Percentiles rank a stretch among this genome's conserved stretches.
phyloP scores from a whole-genome alignment of 2,888 invertebrate species.

The Epiblema foenella region DNA sequence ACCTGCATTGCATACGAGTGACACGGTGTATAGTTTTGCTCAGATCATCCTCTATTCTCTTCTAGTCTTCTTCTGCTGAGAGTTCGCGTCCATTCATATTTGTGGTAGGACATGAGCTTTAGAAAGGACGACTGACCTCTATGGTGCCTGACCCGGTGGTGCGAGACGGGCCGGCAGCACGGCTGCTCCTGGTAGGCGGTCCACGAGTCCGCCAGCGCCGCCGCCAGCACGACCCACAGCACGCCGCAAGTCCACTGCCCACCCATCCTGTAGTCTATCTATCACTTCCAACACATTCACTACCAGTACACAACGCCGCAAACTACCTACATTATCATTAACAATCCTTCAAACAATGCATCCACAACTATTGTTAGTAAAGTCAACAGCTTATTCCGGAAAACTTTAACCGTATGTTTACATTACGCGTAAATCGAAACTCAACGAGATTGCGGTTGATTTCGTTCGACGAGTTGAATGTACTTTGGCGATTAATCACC shows the following conservation, averaged over 20 bases:
- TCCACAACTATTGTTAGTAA: constrained; percentile 56
- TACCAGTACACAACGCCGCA: constrained; percentile 51
- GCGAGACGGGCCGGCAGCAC: constrained; percentile 85
- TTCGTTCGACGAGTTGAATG: constrained; percentile 64
- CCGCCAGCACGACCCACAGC: constrained; percentile 70
- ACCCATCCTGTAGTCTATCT: constrained; percentile 62
- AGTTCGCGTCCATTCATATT: too few relatives aligned
- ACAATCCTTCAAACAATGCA: constrained; percentile 59
- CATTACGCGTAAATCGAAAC: constrained; percentile 70
- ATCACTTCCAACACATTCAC: constrained; percentile 65
- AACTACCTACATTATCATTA: constrained; percentile 56
- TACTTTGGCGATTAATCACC: constrained; percentile 75
- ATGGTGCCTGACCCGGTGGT: constrained; percentile 86
- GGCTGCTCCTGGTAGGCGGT: constrained; percentile 87
- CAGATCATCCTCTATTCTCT: too few relatives aligned
- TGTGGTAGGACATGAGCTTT: neutral
- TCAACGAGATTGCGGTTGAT: constrained; percentile 67
- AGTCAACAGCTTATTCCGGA: constrained; percentile 71
- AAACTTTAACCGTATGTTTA: constrained; percentile 60
- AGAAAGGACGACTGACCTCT: constrained; percentile 78
- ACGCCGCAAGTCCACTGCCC: constrained; percentile 68
- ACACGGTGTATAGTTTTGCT: too few relatives aligned
- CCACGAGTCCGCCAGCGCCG: constrained; percentile 86
- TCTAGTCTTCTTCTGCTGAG: too few relatives aligned
- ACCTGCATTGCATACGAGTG: too few relatives aligned